phyloP scores from a whole-genome alignment of 1,140 invertebrate genomes.

The Polypedilum pembai region DNA sequence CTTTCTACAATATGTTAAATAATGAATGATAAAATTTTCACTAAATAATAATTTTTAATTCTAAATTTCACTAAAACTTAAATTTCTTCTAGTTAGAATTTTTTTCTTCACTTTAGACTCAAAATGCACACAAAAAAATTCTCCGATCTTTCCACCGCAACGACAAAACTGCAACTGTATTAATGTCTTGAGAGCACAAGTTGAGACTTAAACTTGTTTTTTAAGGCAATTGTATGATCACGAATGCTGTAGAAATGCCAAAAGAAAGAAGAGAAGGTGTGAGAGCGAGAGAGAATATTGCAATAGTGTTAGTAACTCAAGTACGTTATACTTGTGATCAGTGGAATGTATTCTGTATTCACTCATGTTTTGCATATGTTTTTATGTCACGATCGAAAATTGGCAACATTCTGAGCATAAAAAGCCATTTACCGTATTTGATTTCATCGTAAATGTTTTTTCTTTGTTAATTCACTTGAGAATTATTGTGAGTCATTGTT shows the following conservation, averaged over 20 bases:
- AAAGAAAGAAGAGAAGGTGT: background rate
- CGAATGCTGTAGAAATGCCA: constrained; percentile 8
- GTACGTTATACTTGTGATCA: no score
- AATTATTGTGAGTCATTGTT: no score
- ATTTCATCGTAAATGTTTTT: no score
- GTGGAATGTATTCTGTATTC: background rate
- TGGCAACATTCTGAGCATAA: no score
- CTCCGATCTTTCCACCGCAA: background rate
- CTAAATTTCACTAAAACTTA: background rate
- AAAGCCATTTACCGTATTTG: no score
- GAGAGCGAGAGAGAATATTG: background rate
- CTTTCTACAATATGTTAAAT: no score
- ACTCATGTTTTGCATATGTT: constrained; percentile 5
- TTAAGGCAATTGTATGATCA: background rate
- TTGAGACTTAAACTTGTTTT: background rate
- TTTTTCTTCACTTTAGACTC: no score
- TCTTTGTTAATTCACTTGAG: no score
- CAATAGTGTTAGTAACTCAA: background rate
- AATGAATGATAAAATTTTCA: background rate
- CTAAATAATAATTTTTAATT: background rate
- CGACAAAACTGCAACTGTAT: background rate
- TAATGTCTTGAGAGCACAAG: background rate
- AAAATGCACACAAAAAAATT: no score
- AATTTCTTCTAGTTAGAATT: no score
- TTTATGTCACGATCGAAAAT: background rate